Percentiles rank a stretch among this genome's conserved stretches.
Evolutionary conservation across 2,888 invertebrate species (phyloP).

Genomic region (Cyclophora punctaria): DNA sequence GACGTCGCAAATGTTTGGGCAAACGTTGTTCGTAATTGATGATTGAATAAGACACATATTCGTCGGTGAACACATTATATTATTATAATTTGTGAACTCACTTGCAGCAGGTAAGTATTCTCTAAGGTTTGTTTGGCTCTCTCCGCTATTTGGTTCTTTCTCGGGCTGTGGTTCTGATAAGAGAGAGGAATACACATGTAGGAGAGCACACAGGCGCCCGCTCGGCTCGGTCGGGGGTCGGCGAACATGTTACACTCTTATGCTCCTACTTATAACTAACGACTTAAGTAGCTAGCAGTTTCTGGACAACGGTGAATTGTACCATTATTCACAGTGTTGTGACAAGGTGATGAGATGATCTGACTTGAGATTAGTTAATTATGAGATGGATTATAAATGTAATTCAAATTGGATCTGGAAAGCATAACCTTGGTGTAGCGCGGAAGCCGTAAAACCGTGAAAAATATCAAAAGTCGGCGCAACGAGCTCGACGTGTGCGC

Average conservation of each 20-base stretch:
- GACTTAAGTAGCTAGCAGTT: too few species aligned
- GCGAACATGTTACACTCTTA: too few species aligned
- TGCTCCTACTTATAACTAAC: too few species aligned
- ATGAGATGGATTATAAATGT: too few species aligned
- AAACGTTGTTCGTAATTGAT: slow-evolving; percentile 1
- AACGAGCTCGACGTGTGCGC: slow-evolving; percentile 35
- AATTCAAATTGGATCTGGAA: neutral
- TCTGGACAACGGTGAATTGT: too few species aligned
- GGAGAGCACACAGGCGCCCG: slow-evolving; percentile 27
- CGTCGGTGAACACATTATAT: slow-evolving; percentile 25
- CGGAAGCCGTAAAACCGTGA: slow-evolving; percentile 25
- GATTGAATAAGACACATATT: slow-evolving; percentile 37
- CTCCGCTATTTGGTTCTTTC: slow-evolving; percentile 72
- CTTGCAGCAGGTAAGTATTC: slow-evolving; percentile 71
- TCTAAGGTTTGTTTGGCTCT: slow-evolving; percentile 72
- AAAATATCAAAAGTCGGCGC: slow-evolving; percentile 26
- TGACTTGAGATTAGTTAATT: too few species aligned
- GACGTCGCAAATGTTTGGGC: slow-evolving; percentile 2
- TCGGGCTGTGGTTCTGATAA: slow-evolving; percentile 71
- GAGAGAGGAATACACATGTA: slow-evolving; percentile 57
- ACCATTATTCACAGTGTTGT: too few species aligned
- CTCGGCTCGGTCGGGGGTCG: neutral
- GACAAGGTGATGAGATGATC: too few species aligned
- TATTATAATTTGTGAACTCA: slow-evolving; percentile 50
- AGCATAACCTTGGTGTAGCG: slow-evolving; percentile 28